Conservation (phyloP, 35 echinoderm and acorn worm species). For the Apostichopus japonicus region DNA sequence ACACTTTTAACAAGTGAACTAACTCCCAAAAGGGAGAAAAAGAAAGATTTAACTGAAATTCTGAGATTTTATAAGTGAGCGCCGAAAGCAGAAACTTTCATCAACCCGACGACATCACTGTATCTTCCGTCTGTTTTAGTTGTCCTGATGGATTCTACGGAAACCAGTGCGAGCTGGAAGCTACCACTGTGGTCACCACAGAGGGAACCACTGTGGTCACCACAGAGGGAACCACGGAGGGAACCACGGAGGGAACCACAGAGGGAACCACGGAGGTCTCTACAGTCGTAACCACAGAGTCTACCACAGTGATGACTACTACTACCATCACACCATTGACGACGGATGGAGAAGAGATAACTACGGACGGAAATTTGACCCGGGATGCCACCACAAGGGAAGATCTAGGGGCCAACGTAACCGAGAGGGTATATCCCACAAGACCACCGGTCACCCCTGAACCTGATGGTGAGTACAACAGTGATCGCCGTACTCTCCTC, state of each 20-base stretch:
- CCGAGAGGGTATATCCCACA: background rate
- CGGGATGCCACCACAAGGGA: background rate
- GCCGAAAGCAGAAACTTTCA: too few species aligned
- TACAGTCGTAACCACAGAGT: background rate
- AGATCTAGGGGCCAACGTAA: background rate
- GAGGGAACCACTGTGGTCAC: background rate
- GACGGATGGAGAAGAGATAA: background rate
- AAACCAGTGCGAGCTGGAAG: background rate
- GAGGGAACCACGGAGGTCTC: background rate
- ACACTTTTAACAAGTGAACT: too few species aligned
- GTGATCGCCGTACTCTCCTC: too few species aligned
- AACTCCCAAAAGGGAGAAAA: too few species aligned
- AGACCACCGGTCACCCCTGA: background rate
- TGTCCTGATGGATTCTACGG: constrained; percentile 5
- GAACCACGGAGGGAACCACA: background rate
- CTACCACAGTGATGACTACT: background rate
- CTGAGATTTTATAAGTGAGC: too few species aligned
- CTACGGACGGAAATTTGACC: background rate
- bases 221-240: background rate
- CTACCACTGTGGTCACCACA: constrained; percentile 8
- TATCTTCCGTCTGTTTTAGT: background rate
- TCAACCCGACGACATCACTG: too few species aligned
- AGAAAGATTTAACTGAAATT: too few species aligned
- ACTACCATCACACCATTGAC: background rate
- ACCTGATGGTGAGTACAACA: background rate